Percentiles rank a stretch among this genome's conserved stretches.
Conservation (phyloP, 2,888 invertebrate genomes). For the Nomada ruficornis region DNA sequence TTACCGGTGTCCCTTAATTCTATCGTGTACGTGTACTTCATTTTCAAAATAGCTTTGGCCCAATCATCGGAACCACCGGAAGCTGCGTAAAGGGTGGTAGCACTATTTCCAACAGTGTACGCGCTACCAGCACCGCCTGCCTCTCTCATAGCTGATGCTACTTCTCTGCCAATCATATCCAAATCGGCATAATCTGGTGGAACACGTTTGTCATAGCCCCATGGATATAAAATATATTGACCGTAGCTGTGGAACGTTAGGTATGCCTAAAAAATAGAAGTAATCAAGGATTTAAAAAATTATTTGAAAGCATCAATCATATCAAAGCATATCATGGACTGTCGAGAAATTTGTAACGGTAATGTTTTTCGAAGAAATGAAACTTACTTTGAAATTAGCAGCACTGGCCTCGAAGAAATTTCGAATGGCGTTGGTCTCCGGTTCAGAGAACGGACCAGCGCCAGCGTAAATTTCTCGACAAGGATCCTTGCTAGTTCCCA, state of each 20-base stretch:
- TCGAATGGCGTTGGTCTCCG: conserved; percentile 90
- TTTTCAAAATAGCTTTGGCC: conserved; percentile 92
- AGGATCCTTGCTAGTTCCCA: conserved; percentile 93
- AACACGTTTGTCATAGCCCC: conserved; percentile 92
- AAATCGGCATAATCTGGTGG: conserved; percentile 90
- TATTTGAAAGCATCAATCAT: too few relatives aligned
- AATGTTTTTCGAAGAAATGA: neutral
- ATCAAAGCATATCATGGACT: too few relatives aligned
- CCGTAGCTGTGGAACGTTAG: conserved; percentile 94
- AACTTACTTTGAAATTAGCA: conserved; percentile 80
- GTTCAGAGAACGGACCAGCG: conserved; percentile 92
- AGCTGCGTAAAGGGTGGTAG: conserved; percentile 91
- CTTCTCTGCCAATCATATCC: conserved; percentile 88
- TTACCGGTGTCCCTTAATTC: conserved; percentile 94
- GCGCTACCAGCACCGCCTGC: conserved; percentile 86
- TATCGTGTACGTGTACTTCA: conserved; percentile 95
- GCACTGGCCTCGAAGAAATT: conserved; percentile 85
- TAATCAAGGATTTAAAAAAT: neutral
- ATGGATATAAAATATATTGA: conserved; percentile 93
- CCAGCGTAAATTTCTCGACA: conserved; percentile 94
- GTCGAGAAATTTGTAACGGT: too few relatives aligned
- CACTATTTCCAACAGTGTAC: conserved; percentile 92
- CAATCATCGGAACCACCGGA: conserved; percentile 95
- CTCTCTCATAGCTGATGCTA: conserved; percentile 88
- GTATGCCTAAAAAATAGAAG: conserved; percentile 86